Base-by-base conservation (phyloP, 2,113 vertebrate genomes). In the Pao palembangensis region DNA sequence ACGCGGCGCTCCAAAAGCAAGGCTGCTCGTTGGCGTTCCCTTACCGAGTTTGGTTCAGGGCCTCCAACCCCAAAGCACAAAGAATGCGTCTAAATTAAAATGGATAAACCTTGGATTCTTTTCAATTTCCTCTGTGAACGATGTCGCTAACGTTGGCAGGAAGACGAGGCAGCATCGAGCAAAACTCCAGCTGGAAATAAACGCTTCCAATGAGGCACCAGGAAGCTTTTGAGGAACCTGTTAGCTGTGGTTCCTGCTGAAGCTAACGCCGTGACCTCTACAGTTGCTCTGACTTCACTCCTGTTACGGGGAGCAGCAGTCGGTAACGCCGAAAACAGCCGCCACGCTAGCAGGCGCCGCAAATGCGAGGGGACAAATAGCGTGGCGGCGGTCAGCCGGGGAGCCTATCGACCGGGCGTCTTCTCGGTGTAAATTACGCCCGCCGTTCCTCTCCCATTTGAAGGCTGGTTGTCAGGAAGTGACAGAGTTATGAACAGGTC, bases 401-500 rank as follows among this genome's bases (percentile, higher is more conserved):
- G 75, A 68, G 74, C 58, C 49, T 81, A 90, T 91, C 78, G 89
- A 90, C 88, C 78, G 79, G 82, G 65, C 28, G 49, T 79, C 79
- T 76, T 76, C 67, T 64, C 4, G 74, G 74, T 63, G 77, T 48
- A 67, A 91, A 89, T 89, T 85, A 90, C 83, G 76, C 52, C 58
- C 7, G 66, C 80, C 69, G 86, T 90, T 83, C 76, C 64, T 87
- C 89, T 90, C 72, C 79, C 64, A 73, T 86, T 80, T 87, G 83
- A 87, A 86, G 78, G 82, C 77, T 70, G 68, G 75, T 78, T 78
- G 85, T 88, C 85, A 83, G 78, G 63, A 79, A 69, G 79, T 88
- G 85, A 87, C 87, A 87, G 87, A 89, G 72, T 83, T 88, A 86
- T 85, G 78, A 69, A 75, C 77, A 77, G 64, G 79, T 81, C 84